Conservation (phyloP, 2,797 vertebrate species). For the Cuniculus paca region DNA sequence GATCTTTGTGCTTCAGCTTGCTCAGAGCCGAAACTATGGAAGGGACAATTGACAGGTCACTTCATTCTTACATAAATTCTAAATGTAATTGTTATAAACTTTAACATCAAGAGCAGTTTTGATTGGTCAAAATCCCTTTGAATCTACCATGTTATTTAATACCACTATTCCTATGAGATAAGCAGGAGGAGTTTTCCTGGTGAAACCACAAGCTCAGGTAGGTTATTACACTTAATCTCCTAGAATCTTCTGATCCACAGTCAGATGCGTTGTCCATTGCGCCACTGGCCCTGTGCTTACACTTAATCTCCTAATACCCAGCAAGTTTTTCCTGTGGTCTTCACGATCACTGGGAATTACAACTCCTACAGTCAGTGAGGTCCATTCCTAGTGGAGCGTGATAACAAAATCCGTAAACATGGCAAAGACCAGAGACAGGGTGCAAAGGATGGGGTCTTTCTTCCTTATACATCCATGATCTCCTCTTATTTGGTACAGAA, state of each 20-base stretch:
- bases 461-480: not conserved
- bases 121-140: constrained; percentile 34
- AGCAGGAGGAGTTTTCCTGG: constrained; percentile 25
- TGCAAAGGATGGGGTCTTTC: not conserved
- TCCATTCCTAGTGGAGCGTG: not conserved
- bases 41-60: not conserved
- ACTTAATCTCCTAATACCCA: not conserved
- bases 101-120: not conserved
- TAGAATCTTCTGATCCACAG: not conserved
- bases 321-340: not conserved
- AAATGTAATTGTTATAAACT: constrained; percentile 25
- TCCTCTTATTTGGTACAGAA: constrained; percentile 44
- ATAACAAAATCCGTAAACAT: not conserved
- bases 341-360: not conserved
- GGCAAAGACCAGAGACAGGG: not conserved
- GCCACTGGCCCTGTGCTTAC: no score
- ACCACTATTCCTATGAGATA: constrained; percentile 42
- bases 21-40: not conserved
- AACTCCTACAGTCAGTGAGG: not conserved
- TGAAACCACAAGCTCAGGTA: constrained; percentile 22
- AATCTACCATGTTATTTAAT: not conserved
- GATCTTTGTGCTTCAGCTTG: not conserved
- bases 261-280: no score
- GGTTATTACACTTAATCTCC: not conserved
- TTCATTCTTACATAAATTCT: not conserved